A percentile compares a stretch with the other conserved stretches of the same genome.
Conservation (phyloP, 2,797 vertebrate genomes). For the Poeciliopsis presidionis region DNA sequence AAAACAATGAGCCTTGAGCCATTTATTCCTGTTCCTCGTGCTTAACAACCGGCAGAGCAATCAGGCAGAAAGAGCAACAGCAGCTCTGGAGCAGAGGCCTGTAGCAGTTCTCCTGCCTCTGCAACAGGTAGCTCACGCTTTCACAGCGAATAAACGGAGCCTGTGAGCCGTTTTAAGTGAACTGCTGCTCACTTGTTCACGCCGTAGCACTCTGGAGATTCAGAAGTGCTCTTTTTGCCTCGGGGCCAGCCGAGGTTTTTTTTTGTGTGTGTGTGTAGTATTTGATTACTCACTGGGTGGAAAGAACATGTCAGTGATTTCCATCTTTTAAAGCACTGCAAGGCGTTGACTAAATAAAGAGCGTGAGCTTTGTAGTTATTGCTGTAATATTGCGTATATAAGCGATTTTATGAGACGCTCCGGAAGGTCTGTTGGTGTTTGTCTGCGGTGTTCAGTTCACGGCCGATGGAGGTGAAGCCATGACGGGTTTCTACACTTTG, state of each 20-base stretch:
- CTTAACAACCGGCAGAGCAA: slow-evolving; percentile 10
- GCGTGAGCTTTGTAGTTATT: slow-evolving; percentile 4
- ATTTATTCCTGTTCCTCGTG: slow-evolving; percentile 3
- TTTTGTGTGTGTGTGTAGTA: slow-evolving; percentile 50
- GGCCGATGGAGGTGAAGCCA: neutral
- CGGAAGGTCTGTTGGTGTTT: neutral
- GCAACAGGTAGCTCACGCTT: slow-evolving; percentile 46
- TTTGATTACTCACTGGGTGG: slow-evolving; percentile 69
- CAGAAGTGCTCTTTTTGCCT: slow-evolving; percentile 71
- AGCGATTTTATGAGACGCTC: neutral
- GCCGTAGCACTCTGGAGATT: slow-evolving; percentile 57
- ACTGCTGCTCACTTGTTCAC: slow-evolving; percentile 63
- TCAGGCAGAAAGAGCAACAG: slow-evolving; percentile 63
- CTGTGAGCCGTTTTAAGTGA: slow-evolving; percentile 54
- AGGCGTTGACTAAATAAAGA: slow-evolving; percentile 53
- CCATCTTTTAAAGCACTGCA: slow-evolving; percentile 38
- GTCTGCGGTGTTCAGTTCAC: neutral
- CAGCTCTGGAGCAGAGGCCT: slow-evolving; percentile 20
- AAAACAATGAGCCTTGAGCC: neutral
- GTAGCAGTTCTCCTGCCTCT: slow-evolving; percentile 11
- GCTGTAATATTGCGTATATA: slow-evolving; percentile 10
- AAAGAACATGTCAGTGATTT: slow-evolving; percentile 62
- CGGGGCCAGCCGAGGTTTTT: slow-evolving; percentile 61
- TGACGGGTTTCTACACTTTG: neutral
- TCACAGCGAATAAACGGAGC: slow-evolving; percentile 63